These are phyloP conservation scores for Orthosia cruda DNA, from an alignment of 2,888 invertebrate genomes.

Conservation along the genomic window DNA sequence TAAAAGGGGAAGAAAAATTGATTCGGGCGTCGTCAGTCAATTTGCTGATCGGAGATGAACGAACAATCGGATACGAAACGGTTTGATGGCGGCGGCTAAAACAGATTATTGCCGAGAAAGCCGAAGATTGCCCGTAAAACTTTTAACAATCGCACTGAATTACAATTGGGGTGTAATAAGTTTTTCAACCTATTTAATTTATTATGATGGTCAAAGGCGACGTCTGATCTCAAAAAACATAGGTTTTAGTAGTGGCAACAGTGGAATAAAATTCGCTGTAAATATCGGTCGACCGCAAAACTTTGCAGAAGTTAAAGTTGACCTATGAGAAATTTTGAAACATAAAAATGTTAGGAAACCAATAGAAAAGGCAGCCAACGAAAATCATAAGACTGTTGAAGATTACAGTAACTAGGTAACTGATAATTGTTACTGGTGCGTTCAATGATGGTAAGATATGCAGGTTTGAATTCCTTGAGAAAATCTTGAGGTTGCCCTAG, in stretches of 20 bases:
- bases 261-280: conserved; percentile 60
- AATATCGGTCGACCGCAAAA: conserved; percentile 46
- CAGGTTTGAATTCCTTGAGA: not conserved
- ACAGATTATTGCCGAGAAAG: conserved; percentile 82
- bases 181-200: conserved; percentile 83
- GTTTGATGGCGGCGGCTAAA: conserved; percentile 79
- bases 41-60: conserved; percentile 77
- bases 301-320: conserved; percentile 9
- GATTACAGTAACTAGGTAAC: too few species aligned
- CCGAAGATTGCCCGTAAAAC: conserved; percentile 86
- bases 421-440: not conserved
- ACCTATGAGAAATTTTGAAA: not conserved
- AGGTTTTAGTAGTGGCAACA: conserved; percentile 66
- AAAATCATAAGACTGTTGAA: not conserved
- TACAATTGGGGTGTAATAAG: conserved; percentile 82
- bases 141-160: conserved; percentile 85
- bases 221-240: conserved; percentile 74
- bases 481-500: not conserved
- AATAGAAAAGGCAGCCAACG: not conserved
- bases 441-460: not conserved
- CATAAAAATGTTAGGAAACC: not conserved
- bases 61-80: conserved; percentile 74
- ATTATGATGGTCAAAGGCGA: conserved; percentile 73
- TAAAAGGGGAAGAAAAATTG: conserved; percentile 75
- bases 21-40: conserved; percentile 75